These are phyloP conservation scores for Alosa sapidissima DNA, from an alignment of 2,797 vertebrate species.

Conservation along the genomic window DNA sequence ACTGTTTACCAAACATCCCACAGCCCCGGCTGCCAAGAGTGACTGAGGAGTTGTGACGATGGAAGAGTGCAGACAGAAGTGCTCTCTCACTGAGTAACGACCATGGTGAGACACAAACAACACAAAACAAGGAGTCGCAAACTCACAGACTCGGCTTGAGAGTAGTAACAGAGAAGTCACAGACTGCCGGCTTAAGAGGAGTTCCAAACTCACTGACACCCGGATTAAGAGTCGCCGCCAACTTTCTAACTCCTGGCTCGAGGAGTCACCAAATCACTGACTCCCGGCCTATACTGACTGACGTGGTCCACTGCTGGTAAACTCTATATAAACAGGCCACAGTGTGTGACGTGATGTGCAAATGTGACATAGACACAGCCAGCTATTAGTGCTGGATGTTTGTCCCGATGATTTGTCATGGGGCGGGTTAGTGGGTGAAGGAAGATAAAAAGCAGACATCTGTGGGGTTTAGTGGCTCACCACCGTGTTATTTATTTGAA, in stretches of 20 bases:
- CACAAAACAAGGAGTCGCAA: not conserved
- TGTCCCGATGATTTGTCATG: not conserved
- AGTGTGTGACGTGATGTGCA: not conserved
- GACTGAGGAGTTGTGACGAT: not conserved
- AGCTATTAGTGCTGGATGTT: not conserved
- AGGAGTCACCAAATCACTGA: not conserved
- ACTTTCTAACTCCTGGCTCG: not conserved
- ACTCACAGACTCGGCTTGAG: too few species aligned
- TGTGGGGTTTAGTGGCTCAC: not conserved
- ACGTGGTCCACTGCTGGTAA: not conserved
- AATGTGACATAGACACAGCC: not conserved
- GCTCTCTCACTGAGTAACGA: not conserved
- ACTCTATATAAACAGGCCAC: not conserved
- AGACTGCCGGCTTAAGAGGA: not conserved
- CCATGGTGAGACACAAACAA: not conserved
- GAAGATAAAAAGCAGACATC: not conserved
- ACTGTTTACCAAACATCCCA: constrained; percentile 9
- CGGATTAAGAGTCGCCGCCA: not conserved
- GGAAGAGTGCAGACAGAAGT: not conserved
- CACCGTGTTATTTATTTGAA: not conserved
- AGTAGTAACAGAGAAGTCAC: not conserved
- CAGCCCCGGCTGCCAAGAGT: not conserved
- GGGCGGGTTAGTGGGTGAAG: not conserved
- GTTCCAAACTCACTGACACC: not conserved
- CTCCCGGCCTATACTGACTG: not conserved